phyloP scores from a whole-genome alignment of 2,113 vertebrate genomes.

The Istiophorus platypterus region DNA sequence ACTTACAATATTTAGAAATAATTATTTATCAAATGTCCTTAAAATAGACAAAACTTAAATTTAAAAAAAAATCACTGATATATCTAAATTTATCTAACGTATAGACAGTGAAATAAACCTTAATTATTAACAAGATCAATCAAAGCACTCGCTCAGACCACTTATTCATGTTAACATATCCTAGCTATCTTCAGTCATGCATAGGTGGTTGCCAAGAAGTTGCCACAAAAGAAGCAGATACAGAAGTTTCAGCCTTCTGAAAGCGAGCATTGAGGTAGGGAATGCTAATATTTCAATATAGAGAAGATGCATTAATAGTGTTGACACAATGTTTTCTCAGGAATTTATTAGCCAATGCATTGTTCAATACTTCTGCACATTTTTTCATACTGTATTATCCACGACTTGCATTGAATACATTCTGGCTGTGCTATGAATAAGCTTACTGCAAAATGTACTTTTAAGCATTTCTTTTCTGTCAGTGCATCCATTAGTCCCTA shows the following conservation, averaged over 20 bases:
- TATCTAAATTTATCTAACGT: neutral
- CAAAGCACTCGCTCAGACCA: neutral
- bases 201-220: conserved; percentile 22
- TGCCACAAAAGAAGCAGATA: conserved; percentile 27
- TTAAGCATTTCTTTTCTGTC: neutral
- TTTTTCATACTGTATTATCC: neutral
- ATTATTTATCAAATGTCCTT: conserved; percentile 17
- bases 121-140: conserved; percentile 19
- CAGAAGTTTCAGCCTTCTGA: conserved; percentile 8
- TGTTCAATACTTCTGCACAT: conserved; percentile 25
- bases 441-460: neutral
- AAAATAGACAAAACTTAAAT: neutral
- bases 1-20: conserved; percentile 14
- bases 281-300: conserved; percentile 23
- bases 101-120: conserved; percentile 10
- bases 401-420: neutral
- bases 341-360: neutral
- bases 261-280: conserved; percentile 2
- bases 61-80: too few relatives aligned
- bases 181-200: conserved; percentile 12
- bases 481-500: neutral
- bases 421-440: conserved; percentile 7
- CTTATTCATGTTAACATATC: conserved; percentile 27
- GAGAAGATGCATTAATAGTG: conserved; percentile 25
- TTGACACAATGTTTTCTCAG: conserved; percentile 31